Evolutionary conservation across 2,113 vertebrate species (phyloP).

Genomic region (Oenanthe melanoleuca): DNA sequence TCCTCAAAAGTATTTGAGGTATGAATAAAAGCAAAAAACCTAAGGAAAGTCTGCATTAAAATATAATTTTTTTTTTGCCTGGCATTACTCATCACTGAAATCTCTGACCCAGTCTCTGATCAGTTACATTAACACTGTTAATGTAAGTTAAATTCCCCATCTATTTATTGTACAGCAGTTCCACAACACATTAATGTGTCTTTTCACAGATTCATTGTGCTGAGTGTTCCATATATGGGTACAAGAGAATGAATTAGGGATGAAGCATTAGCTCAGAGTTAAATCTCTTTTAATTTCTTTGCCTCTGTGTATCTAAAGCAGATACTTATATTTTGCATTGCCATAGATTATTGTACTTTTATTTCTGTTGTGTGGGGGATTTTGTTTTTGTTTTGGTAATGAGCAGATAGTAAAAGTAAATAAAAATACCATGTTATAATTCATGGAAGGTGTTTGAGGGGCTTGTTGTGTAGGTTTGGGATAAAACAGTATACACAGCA

Average conservation of each 20-base stretch:
- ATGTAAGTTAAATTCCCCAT: not conserved
- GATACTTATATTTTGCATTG: not conserved
- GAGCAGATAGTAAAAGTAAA: conserved; percentile 15
- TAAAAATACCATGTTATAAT: not conserved
- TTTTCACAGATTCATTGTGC: conserved; percentile 28
- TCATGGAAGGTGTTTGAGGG: not conserved
- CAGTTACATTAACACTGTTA: not conserved
- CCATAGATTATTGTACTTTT: not conserved
- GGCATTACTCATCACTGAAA: not conserved
- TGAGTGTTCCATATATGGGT: not conserved
- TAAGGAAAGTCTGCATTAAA: conserved; percentile 11
- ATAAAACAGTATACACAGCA: not conserved
- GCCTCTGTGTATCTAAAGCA: not conserved
- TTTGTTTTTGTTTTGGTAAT: not conserved
- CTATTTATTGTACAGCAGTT: conserved; percentile 2
- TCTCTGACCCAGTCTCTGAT: not conserved
- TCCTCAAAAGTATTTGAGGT: not conserved
- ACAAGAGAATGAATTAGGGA: not conserved
- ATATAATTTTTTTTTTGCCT: not conserved
- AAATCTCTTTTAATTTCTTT: conserved; percentile 49
- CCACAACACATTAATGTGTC: not conserved
- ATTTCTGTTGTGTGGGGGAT: not conserved
- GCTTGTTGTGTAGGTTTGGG: not conserved
- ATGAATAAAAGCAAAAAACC: conserved; percentile 16
- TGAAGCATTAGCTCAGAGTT: conserved; percentile 34